Base-by-base conservation (phyloP, 1,140 invertebrate genomes). In the Atopsyche davidsoni region DNA sequence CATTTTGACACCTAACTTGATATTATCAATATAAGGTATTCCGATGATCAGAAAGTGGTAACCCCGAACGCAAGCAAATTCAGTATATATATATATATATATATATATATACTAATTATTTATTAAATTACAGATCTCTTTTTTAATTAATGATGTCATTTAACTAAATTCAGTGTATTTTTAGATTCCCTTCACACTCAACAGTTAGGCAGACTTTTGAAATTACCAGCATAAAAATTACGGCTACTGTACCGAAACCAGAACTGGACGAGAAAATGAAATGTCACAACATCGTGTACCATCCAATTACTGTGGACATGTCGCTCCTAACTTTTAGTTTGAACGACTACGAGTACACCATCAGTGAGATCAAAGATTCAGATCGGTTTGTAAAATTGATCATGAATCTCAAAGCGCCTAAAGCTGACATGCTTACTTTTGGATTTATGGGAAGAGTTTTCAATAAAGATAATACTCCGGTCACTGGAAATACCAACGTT, bases 391-490 rank as follows among this genome's bases (percentile, higher is more conserved):
- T 41, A 46, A 42, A 32, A 10, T 24, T 49, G 13, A 41, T 3
- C 3, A 4, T 48, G 41, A 23, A 21, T 1, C 39, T 52, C 3
- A 43, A 17, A 4, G 17, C 14, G 3, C 44, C 45, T 3, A 38
- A 56, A 19, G 24, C 54, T 9, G 46, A 57, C 18, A n/a, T 53
- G 14, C 41, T 53, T 28, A 51, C 57, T 11, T 69, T 71, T 51
- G 65, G 59, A 10, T 35, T 73, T 6, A 68, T 64, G 60, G 69
- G 69, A 0, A 63, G 69, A 43, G 46, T 60, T 17, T 71, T 64
- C 49, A 59, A 57, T 0, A 46, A 51, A 22, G 55, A 49, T 18
- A 28, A 23, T 32, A 38, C 22, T 11, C 24, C 52, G 7, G 39
- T 43, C 2, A 44, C 52, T 2, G 32, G 32, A 10, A 21, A 19